Evolutionary conservation across 2,888 invertebrate species (phyloP), one percentile per base, ranked within the genome.

Genomic region (Hypercompe scribonia): DNA sequence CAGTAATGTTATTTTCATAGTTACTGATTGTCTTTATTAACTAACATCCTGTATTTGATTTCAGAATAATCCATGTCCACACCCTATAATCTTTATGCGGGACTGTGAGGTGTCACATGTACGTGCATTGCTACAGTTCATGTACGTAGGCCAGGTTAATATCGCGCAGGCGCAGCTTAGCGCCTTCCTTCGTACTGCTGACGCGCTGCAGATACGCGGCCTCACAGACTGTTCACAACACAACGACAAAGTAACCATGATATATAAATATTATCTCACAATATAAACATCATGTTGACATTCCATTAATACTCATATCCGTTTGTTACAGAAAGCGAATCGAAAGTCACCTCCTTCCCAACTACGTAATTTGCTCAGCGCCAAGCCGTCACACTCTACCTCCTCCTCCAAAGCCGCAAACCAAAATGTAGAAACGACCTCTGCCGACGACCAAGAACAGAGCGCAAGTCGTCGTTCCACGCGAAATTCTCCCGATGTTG

Each of bases 61-160:
- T 67, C 96, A 98, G 97, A 97, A 97, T 89, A 98, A 98, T 93
- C 98, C 98, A 87, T 98, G 98, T 92, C 97, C 97, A 89, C 98
- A 98, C 93, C 98, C 98, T 77, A 98, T 98, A 94, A 97, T 98
- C 91, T 98, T 98, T 92, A 97, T 98, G 97, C 96, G 97, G 90
- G 98, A 98, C 95, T 98, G 98, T 87, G 97, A 97, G 89, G 97
- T 97, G 87, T 96, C 97, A 88, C 98, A 98, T 90, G 96, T 98
- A 83, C 97, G 97, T 83, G 97, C 98, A 72, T 96, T 98, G 77
- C 96, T 98, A 90, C 97, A 98, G 93, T 98, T 98, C 90, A 98
- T 98, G 98, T 98, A 98, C 92, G 97, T 97, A 82, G 98, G 98
- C 71, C 98, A 98, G 95, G 98, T 98, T 82, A 98, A 97, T 92